phyloP scores from a whole-genome alignment of 2,888 invertebrate species.

The Andrena dorsata region DNA sequence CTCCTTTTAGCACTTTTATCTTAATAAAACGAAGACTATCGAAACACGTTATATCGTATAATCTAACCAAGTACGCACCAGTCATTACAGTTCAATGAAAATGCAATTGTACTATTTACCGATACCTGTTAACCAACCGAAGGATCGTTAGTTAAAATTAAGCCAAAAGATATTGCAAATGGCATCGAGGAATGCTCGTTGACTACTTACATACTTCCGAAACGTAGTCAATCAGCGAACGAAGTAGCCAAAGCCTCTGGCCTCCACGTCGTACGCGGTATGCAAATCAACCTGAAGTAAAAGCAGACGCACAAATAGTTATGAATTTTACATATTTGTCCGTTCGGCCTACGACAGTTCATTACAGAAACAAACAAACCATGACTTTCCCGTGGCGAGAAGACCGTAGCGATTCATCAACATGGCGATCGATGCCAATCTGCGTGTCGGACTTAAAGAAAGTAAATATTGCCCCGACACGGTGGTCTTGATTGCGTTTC shows the following conservation, averaged over 20 bases:
- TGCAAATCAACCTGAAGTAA: neutral
- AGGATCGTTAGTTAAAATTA: too few relatives aligned
- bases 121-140: too few relatives aligned
- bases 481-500: slow-evolving; percentile 12
- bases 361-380: neutral
- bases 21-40: too few relatives aligned
- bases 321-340: neutral
- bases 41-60: too few relatives aligned
- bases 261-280: neutral
- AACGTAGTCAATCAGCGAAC: neutral
- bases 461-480: slow-evolving; percentile 13
- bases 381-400: too few relatives aligned
- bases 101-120: too few relatives aligned
- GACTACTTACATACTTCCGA: too few relatives aligned
- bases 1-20: neutral
- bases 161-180: too few relatives aligned
- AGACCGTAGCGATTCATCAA: neutral
- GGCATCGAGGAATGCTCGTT: too few relatives aligned
- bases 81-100: too few relatives aligned
- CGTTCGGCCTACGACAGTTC: neutral
- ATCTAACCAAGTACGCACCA: too few relatives aligned
- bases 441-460: neutral
- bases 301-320: neutral
- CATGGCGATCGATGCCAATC: slow-evolving; percentile 3
- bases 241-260: neutral